phyloP scores from a whole-genome alignment of 2,888 invertebrate genomes.

The Ornithoptera priamus region DNA sequence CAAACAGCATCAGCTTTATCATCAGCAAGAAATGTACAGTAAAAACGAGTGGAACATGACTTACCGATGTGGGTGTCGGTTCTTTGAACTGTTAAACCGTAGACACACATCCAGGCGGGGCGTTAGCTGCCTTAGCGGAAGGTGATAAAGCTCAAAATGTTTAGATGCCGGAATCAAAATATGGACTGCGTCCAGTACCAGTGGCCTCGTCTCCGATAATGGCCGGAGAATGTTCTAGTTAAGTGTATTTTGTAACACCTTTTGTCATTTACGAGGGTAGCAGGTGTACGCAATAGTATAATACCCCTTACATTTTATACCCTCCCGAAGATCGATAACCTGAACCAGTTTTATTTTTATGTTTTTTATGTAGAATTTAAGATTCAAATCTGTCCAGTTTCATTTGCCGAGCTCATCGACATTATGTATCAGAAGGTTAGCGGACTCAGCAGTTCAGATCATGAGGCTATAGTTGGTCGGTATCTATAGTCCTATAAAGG shows the following conservation, averaged over 20 bases:
- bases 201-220: slow-evolving; percentile 18
- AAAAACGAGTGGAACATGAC: slow-evolving; percentile 56
- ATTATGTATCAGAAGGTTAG: too few relatives aligned
- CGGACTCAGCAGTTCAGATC: too few relatives aligned
- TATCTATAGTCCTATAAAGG: not conserved
- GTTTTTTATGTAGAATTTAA: too few relatives aligned
- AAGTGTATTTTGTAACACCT: slow-evolving; percentile 7
- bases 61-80: slow-evolving; percentile 51
- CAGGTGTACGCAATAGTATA: slow-evolving; percentile 3
- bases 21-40: slow-evolving; percentile 57
- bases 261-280: not conserved
- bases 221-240: slow-evolving; percentile 16
- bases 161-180: not conserved
- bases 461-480: too few relatives aligned
- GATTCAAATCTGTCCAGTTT: too few relatives aligned
- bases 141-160: not conserved
- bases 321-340: too few relatives aligned
- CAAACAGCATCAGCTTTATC: slow-evolving; percentile 62
- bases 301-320: too few relatives aligned
- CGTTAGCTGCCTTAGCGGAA: not conserved
- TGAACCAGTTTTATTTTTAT: too few relatives aligned
- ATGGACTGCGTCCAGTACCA: slow-evolving; percentile 22
- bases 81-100: slow-evolving; percentile 20
- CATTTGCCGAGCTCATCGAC: too few relatives aligned
- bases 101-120: not conserved